Conservation (phyloP, 2,113 vertebrate genomes). For the Microcebus lehilahytsara region DNA sequence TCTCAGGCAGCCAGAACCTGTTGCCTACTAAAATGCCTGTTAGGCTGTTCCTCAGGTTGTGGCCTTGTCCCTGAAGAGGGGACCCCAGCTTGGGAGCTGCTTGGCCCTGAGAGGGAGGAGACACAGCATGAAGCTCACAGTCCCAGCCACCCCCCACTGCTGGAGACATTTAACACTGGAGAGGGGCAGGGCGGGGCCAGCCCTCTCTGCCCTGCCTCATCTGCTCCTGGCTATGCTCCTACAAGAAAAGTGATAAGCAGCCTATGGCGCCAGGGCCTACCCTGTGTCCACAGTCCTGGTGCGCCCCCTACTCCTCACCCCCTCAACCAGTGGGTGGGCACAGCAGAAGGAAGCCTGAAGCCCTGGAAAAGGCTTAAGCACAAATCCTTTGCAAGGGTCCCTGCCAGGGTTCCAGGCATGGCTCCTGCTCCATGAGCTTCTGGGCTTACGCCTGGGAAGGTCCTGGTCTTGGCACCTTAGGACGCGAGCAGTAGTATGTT, state of each 20-base stretch:
- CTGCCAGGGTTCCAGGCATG: not conserved
- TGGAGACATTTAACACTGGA: not conserved
- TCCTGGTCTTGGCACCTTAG: not conserved
- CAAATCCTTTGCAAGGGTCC: not conserved
- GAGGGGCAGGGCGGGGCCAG: not conserved
- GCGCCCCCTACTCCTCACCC: not conserved
- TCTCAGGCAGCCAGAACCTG: not conserved
- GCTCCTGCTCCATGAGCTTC: not conserved
- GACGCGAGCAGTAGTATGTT: not conserved
- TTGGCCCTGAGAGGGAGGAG: slow-evolving; percentile 8
- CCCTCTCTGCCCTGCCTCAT: not conserved
- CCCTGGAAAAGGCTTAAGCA: not conserved
- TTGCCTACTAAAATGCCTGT: not conserved
- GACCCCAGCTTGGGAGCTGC: not conserved
- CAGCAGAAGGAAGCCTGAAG: not conserved
- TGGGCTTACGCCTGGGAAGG: not conserved
- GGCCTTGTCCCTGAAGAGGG: not conserved
- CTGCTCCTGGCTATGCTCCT: not conserved
- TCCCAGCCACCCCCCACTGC: not conserved
- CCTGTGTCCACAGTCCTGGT: not conserved
- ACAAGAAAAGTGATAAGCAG: not conserved
- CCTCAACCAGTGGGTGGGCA: not conserved
- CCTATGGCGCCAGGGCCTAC: not conserved
- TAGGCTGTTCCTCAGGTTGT: not conserved
- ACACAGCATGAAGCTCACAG: not conserved